phyloP scores from a whole-genome alignment of 2,797 vertebrate genomes.

The Danio kyathit region DNA sequence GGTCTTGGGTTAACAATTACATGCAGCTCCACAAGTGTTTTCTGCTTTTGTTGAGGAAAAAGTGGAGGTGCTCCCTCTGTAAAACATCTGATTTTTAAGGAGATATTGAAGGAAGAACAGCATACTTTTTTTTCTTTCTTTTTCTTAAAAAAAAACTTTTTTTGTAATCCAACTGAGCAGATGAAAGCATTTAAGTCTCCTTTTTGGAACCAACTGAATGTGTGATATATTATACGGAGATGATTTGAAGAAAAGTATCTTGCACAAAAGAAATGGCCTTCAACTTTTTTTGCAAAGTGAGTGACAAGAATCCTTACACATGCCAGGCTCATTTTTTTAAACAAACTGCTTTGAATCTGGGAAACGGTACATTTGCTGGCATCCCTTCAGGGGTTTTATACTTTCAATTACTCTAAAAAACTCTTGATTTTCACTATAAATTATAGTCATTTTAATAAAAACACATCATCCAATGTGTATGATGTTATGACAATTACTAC shows the following conservation, averaged over 20 bases:
- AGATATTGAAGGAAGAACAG: constrained; percentile 27
- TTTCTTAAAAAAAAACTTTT: constrained; percentile 10
- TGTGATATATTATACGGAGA: constrained; percentile 39
- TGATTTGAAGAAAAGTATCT: constrained; percentile 39
- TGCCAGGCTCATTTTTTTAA: constrained; percentile 50
- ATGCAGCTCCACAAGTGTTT: constrained; percentile 53
- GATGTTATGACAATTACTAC: constrained; percentile 59
- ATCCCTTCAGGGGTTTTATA: constrained; percentile 42
- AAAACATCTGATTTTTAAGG: constrained; percentile 39
- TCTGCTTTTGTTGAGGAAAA: constrained; percentile 34
- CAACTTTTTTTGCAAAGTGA: constrained; percentile 36
- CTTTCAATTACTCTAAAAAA: constrained; percentile 42
- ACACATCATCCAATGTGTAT: constrained; percentile 51
- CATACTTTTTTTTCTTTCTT: neutral
- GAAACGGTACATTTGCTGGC: constrained; percentile 25
- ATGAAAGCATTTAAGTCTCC: constrained; percentile 32
- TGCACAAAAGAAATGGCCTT: constrained; percentile 37
- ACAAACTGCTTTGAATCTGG: constrained; percentile 41
- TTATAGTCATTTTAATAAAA: constrained; percentile 53
- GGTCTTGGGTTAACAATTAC: constrained; percentile 58
- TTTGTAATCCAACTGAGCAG: constrained; percentile 30
- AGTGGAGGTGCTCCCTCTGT: constrained; percentile 35
- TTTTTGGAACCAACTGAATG: constrained; percentile 22
- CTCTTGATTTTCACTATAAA: constrained; percentile 51
- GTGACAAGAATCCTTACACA: constrained; percentile 34